Evolutionary conservation across 2,888 invertebrate species (phyloP).

Genomic region (Diplazon laetatorius): DNA sequence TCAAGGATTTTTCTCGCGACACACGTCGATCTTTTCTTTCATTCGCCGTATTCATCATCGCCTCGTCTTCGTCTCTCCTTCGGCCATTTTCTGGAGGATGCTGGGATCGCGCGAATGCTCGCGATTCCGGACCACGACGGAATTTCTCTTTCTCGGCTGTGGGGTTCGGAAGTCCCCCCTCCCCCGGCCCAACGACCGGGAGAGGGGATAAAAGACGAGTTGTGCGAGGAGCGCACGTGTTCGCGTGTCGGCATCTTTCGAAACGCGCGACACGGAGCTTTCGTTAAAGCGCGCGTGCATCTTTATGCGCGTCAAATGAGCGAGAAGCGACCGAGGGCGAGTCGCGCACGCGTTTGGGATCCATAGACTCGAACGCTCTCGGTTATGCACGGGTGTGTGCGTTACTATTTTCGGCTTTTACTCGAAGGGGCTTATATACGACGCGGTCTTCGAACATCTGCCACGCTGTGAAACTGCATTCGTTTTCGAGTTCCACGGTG

Average conservation of each 20-base stretch:
- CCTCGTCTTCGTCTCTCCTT: conserved; percentile 29
- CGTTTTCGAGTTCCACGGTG: conserved; percentile 46
- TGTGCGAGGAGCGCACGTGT: conserved; percentile 49
- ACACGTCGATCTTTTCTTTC: conserved; percentile 51
- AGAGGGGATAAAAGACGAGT: conserved; percentile 5
- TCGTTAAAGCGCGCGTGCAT: conserved; percentile 39
- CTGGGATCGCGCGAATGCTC: conserved; percentile 30
- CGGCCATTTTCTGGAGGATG: conserved; percentile 24
- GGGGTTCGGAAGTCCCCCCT: not conserved
- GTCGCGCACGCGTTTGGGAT: conserved; percentile 35
- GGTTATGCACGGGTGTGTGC: conserved; percentile 27
- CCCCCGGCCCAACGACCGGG: too few species aligned
- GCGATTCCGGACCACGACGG: conserved; percentile 23
- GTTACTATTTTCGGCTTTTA: conserved; percentile 59
- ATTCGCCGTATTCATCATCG: conserved; percentile 10
- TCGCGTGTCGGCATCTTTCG: conserved; percentile 38
- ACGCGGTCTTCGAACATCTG: conserved; percentile 57
- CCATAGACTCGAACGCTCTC: conserved; percentile 34
- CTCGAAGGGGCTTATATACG: conserved; percentile 44
- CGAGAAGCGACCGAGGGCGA: conserved; percentile 25
- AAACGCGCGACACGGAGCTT: conserved; percentile 29
- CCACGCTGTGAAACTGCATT: conserved; percentile 54
- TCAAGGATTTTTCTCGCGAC: conserved; percentile 58
- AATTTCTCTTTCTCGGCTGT: conserved; percentile 17
- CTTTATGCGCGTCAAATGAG: conserved; percentile 41